phyloP scores from a whole-genome alignment of 2,113 vertebrate species.

The Rhinolophus sinicus region DNA sequence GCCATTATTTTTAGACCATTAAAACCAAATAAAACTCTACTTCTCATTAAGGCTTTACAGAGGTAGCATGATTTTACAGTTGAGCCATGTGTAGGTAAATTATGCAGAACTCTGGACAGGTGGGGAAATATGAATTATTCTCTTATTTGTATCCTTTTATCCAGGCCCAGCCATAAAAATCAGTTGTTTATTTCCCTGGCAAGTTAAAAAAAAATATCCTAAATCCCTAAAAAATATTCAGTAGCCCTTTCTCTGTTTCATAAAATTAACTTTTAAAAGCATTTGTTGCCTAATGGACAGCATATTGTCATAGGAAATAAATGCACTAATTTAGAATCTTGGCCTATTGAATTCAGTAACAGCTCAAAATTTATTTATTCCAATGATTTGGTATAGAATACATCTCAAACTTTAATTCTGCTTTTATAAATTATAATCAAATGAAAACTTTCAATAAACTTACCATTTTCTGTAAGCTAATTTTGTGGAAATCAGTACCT shows the following conservation, averaged over 20 bases:
- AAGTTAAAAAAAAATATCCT: constrained; percentile 21
- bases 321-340: background rate
- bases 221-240: background rate
- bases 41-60: constrained; percentile 9
- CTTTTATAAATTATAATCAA: background rate
- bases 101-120: background rate
- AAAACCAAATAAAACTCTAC: background rate
- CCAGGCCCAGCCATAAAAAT: background rate
- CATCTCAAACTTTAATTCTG: background rate
- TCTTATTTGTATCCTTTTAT: constrained; percentile 39
- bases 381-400: background rate
- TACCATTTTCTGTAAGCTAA: background rate
- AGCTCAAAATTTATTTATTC: background rate
- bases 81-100: background rate
- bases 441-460: background rate
- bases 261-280: background rate
- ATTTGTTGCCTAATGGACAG: background rate
- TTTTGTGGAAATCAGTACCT: background rate
- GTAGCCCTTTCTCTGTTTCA: background rate
- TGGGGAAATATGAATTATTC: background rate
- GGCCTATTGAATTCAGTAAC: background rate
- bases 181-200: background rate
- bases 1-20: background rate
- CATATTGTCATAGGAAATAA: background rate
- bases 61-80: background rate